A percentile compares a stretch with the other conserved stretches of the same genome.
These are phyloP conservation scores for Psilopsiagon aymara DNA, from an alignment of 2,113 vertebrate genomes.

Conservation along the genomic window DNA sequence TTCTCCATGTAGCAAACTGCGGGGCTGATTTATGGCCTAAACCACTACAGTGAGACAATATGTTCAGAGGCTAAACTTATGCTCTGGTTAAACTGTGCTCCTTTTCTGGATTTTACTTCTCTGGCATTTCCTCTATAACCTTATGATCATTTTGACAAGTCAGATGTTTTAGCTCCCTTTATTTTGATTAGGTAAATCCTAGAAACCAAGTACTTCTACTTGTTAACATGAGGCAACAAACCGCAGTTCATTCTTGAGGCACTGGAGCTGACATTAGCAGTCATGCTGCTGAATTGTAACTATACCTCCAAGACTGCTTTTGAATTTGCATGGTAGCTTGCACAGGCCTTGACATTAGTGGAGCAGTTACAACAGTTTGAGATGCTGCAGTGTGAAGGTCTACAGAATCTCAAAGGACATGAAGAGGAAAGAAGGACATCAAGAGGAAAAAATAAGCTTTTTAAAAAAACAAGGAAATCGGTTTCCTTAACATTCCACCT, in stretches of 20 bases:
- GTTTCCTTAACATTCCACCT: not conserved
- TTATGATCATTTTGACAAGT: not conserved
- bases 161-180: not conserved
- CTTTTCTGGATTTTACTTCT: not conserved
- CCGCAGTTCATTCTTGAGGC: not conserved
- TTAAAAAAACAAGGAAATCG: not conserved
- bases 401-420: not conserved
- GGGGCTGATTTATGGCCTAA: too few species aligned
- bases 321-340: not conserved
- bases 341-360: not conserved
- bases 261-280: not conserved
- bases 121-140: not conserved
- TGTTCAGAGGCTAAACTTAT: not conserved
- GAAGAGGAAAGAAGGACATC: not conserved
- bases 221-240: constrained; percentile 5
- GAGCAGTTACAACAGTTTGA: not conserved
- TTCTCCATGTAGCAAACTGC: too few species aligned
- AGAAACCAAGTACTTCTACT: not conserved
- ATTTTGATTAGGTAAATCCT: not conserved
- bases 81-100: not conserved
- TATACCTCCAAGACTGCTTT: not conserved
- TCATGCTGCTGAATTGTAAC: not conserved
- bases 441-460: not conserved
- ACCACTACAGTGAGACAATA: too few species aligned
- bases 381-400: not conserved